Evolutionary conservation across 2,113 vertebrate genomes (phyloP).

Genomic region (Buteo buteo): DNA sequence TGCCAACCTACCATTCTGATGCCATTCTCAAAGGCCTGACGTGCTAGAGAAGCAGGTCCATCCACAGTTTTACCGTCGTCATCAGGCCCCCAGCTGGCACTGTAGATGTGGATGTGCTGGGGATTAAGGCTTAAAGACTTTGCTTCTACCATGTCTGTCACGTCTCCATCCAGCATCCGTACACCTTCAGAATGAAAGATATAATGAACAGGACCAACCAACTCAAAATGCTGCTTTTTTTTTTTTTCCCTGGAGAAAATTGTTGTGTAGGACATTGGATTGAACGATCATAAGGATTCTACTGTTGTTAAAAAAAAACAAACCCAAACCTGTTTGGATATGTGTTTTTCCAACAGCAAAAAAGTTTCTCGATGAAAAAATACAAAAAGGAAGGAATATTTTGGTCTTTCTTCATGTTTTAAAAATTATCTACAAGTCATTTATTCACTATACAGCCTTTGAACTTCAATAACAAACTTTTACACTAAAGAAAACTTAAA

Average conservation of each 20-base stretch:
- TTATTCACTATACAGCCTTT: not conserved
- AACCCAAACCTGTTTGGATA: not conserved
- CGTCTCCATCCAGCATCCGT: conserved; percentile 97
- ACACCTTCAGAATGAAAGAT: conserved; percentile 78
- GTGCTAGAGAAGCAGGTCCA: conserved; percentile 91
- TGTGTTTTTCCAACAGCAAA: not conserved
- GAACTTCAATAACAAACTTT: not conserved
- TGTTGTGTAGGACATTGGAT: not conserved
- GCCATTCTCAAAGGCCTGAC: conserved; percentile 96
- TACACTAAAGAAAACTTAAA: not conserved
- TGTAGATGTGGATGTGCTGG: conserved; percentile 97
- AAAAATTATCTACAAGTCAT: not conserved
- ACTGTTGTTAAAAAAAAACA: not conserved
- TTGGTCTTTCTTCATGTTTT: not conserved
- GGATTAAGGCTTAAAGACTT: conserved; percentile 94
- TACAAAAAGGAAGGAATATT: not conserved
- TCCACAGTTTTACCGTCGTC: conserved; percentile 98
- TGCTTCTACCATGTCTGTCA: conserved; percentile 98
- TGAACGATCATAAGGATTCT: not conserved
- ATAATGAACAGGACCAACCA: not conserved
- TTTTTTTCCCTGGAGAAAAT: fast-evolving
- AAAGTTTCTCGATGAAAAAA: not conserved
- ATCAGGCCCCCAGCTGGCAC: conserved; percentile 97
- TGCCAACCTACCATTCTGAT: conserved; percentile 87
- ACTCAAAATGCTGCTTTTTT: not conserved